Conservation (phyloP, 2,113 vertebrate genomes). For the Mus musculus region DNA sequence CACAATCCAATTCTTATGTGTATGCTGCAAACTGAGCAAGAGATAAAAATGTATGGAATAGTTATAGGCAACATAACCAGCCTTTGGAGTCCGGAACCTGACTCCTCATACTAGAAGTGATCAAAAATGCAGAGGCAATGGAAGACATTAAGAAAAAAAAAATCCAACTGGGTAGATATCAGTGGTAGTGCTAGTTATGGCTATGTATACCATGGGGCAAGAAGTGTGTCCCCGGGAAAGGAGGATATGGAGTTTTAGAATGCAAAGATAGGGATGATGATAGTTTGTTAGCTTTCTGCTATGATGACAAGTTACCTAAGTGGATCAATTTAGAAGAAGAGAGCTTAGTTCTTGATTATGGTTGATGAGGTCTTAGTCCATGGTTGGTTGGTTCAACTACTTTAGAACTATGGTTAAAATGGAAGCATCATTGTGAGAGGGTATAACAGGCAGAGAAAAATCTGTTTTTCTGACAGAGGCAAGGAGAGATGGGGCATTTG, state of each 20-base stretch:
- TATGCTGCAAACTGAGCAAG: not conserved
- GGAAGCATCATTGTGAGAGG: not conserved
- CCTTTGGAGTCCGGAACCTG: not conserved
- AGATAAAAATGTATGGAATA: not conserved
- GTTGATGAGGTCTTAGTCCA: not conserved
- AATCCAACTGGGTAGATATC: no score
- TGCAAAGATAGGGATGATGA: not conserved
- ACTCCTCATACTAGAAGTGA: not conserved
- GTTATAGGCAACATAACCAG: not conserved
- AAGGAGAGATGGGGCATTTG: not conserved
- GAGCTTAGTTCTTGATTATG: not conserved
- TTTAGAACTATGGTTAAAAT: not conserved
- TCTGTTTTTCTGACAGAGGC: not conserved
- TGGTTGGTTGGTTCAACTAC: not conserved
- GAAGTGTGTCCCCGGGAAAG: not conserved
- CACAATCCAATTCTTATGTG: not conserved
- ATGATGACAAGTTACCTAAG: not conserved
- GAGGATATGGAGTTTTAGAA: fast-evolving
- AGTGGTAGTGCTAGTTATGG: not conserved
- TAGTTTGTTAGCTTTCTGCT: not conserved
- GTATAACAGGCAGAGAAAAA: not conserved
- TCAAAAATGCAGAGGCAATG: not conserved
- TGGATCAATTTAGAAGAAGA: not conserved
- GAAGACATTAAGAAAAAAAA: not conserved
- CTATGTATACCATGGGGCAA: fast-evolving